Evolutionary conservation across 2,888 invertebrate genomes (phyloP).

Genomic region (Heliconius sara): DNA sequence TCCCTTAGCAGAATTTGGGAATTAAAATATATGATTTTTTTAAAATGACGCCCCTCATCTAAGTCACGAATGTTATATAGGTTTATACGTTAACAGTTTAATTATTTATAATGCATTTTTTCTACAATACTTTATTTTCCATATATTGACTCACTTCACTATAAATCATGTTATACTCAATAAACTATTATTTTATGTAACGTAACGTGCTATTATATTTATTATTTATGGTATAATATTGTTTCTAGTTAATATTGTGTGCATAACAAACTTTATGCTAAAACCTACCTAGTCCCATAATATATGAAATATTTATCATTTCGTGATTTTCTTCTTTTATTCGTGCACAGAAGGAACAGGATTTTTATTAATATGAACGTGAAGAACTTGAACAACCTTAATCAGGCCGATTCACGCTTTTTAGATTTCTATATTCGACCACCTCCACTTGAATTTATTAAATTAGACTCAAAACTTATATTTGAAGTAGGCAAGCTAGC

Average conservation of each 20-base stretch:
- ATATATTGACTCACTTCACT: not conserved
- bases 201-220: not conserved
- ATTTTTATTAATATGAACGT: not conserved
- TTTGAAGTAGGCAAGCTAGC: too few relatives aligned
- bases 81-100: not conserved
- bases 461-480: too few relatives aligned
- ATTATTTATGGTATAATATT: slow-evolving; percentile 11
- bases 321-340: not conserved
- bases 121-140: not conserved
- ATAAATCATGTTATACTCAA: slow-evolving; percentile 1
- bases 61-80: not conserved
- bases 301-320: not conserved
- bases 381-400: not conserved
- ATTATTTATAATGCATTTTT: not conserved
- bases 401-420: not conserved
- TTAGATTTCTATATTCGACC: too few relatives aligned
- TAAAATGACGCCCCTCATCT: not conserved
- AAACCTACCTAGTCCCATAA: not conserved
- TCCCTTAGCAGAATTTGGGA: too few relatives aligned
- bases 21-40: too few relatives aligned
- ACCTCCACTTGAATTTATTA: too few relatives aligned
- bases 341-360: not conserved
- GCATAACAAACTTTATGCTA: not conserved
- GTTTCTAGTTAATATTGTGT: not conserved
- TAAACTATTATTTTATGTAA: slow-evolving; percentile 13